Conservation (phyloP, 2,797 vertebrate genomes). For the Australoheros facetus region DNA sequence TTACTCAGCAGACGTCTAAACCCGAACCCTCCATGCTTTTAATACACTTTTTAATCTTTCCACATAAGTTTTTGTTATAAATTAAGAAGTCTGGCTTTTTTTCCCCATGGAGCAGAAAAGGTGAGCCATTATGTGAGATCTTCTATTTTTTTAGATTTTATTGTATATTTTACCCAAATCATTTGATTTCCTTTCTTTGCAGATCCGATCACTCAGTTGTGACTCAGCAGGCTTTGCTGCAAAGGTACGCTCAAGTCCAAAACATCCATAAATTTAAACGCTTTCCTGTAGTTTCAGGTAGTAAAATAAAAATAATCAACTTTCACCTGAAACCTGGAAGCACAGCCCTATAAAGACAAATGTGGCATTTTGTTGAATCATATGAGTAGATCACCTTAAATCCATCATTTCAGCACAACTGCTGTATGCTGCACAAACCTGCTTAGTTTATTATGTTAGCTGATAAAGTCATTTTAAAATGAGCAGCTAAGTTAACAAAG, state of each 20-base stretch:
- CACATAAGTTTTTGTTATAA: too few relatives aligned
- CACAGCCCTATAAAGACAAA: background rate
- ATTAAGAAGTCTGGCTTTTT: background rate
- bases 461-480: too few relatives aligned
- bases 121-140: slow-evolving; percentile 18
- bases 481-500: too few relatives aligned
- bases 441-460: too few relatives aligned
- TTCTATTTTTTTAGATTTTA: background rate
- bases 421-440: too few relatives aligned
- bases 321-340: background rate
- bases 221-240: background rate
- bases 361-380: background rate
- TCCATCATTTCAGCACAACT: background rate
- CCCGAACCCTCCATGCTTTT: background rate
- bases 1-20: background rate
- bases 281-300: accelerated
- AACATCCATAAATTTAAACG: background rate
- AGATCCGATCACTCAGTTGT: background rate
- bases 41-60: too few relatives aligned
- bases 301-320: background rate
- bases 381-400: background rate
- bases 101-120: background rate
- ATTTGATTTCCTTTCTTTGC: slow-evolving; percentile 8
- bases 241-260: slow-evolving; percentile 19
- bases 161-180: background rate